Conservation (phyloP, 2,888 invertebrate genomes). For the Stegana nigrithorax region DNA sequence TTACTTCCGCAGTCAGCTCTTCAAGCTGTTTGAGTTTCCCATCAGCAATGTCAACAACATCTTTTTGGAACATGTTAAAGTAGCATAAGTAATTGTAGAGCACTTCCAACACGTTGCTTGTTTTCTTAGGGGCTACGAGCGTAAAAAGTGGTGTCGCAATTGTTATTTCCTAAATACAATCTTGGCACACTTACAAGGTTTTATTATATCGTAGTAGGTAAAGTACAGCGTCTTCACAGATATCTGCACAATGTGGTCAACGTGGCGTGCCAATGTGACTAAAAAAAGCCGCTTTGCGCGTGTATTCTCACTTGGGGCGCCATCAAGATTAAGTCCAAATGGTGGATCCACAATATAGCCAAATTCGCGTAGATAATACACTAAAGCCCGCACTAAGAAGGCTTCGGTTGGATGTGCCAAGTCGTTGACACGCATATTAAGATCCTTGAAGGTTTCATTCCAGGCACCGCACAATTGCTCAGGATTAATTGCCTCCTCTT, state of each 20-base stretch:
- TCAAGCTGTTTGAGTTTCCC: conserved; percentile 41
- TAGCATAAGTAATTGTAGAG: conserved; percentile 62
- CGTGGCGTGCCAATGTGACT: conserved; percentile 50
- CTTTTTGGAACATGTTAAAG: conserved; percentile 58
- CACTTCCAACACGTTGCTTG: conserved; percentile 50
- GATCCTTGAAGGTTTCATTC: conserved; percentile 56
- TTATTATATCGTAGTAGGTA: conserved; percentile 53
- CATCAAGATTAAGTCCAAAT: conserved; percentile 27
- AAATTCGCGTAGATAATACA: conserved; percentile 55
- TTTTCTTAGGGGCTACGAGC: conserved; percentile 56
- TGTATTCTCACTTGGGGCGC: conserved; percentile 39
- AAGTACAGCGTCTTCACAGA: conserved; percentile 58
- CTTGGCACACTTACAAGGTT: conserved; percentile 53
- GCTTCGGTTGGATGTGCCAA: conserved; percentile 52
- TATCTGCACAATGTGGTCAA: conserved; percentile 61
- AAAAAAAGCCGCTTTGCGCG: conserved; percentile 55
- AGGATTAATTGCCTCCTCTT: background rate
- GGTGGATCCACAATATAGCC: conserved; percentile 57
- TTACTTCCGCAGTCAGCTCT: conserved; percentile 36
- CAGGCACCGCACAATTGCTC: conserved; percentile 42
- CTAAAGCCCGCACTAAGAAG: conserved; percentile 52
- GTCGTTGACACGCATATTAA: conserved; percentile 51
- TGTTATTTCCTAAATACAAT: no score
- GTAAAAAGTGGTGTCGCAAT: no score
- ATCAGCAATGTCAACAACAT: conserved; percentile 46